phyloP scores from a whole-genome alignment of 2,797 vertebrate species.

The Protosalanx chinensis region DNA sequence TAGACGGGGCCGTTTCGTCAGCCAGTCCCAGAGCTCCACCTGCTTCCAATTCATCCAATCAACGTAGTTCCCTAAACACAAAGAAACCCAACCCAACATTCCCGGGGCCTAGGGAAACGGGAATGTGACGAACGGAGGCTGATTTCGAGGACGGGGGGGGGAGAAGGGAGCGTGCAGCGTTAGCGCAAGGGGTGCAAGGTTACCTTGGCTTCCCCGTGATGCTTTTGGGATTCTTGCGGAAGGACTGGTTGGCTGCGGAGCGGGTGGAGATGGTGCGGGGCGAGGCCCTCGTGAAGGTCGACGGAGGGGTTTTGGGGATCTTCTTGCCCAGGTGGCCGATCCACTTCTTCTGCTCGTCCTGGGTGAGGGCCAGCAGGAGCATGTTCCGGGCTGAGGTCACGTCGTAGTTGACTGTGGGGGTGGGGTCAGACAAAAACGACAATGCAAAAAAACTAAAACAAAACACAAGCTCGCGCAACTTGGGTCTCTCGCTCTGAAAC shows the following conservation, averaged over 20 bases:
- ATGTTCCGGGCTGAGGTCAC: slow-evolving; percentile 96
- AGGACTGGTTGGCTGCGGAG: slow-evolving; percentile 93
- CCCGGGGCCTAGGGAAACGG: background rate
- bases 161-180: slow-evolving; percentile 31
- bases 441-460: background rate
- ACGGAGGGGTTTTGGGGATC: slow-evolving; percentile 94
- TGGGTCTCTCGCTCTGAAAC: no score
- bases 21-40: slow-evolving; percentile 23
- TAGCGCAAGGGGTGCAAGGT: background rate
- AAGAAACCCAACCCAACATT: no score
- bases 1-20: slow-evolving; percentile 51
- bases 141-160: no score
- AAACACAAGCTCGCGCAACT: background rate
- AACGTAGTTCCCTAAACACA: background rate
- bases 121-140: background rate
- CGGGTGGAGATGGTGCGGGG: slow-evolving; percentile 92
- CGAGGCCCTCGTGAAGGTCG: slow-evolving; percentile 89
- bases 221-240: slow-evolving; percentile 94
- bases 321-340: slow-evolving; percentile 98
- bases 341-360: slow-evolving; percentile 99
- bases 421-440: background rate
- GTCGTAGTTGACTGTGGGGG: slow-evolving; percentile 90
- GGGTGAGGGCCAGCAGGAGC: slow-evolving; percentile 90
- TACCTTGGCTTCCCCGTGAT: slow-evolving; percentile 93
- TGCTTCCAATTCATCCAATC: background rate